Evolutionary conservation across 2,888 invertebrate species (phyloP).

Genomic region (Clanis bilineata): DNA sequence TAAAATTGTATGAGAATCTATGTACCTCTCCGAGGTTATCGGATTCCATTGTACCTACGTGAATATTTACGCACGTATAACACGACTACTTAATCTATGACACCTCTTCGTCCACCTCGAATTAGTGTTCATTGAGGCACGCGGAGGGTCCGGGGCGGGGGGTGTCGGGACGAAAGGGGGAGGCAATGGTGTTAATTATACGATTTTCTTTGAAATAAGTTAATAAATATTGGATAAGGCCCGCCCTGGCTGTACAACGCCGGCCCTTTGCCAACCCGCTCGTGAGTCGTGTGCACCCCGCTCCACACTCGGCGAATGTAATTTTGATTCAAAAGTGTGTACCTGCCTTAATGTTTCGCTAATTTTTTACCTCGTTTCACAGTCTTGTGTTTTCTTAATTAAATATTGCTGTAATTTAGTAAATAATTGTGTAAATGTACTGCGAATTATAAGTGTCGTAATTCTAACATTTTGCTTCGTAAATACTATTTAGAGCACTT

Average conservation of each 20-base stretch:
- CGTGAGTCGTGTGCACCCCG: slow-evolving; percentile 8
- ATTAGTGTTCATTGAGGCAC: slow-evolving; percentile 31
- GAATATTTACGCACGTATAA: too few species aligned
- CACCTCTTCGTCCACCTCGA: slow-evolving; percentile 28
- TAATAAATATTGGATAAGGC: slow-evolving; percentile 81
- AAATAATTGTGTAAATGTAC: too few species aligned
- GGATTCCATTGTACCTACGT: too few species aligned
- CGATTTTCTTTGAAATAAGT: slow-evolving; percentile 82
- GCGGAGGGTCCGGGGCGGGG: slow-evolving; percentile 40
- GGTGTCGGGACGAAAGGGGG: slow-evolving; percentile 23
- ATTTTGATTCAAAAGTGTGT: slow-evolving; percentile 12
- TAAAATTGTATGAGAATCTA: too few species aligned
- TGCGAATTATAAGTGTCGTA: too few species aligned
- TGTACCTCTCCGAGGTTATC: too few species aligned
- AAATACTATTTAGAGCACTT: too few species aligned
- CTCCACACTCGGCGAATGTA: neutral
- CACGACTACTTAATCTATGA: slow-evolving; percentile 31
- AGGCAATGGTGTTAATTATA: slow-evolving; percentile 73
- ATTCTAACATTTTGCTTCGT: too few species aligned
- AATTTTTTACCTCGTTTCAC: neutral
- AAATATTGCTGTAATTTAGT: neutral
- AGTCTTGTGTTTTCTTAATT: neutral
- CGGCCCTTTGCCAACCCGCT: slow-evolving; percentile 7
- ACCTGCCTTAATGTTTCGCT: slow-evolving; percentile 1
- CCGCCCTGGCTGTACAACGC: slow-evolving; percentile 64